Conservation (phyloP, 1,140 invertebrate genomes). For the Ips typographus region DNA sequence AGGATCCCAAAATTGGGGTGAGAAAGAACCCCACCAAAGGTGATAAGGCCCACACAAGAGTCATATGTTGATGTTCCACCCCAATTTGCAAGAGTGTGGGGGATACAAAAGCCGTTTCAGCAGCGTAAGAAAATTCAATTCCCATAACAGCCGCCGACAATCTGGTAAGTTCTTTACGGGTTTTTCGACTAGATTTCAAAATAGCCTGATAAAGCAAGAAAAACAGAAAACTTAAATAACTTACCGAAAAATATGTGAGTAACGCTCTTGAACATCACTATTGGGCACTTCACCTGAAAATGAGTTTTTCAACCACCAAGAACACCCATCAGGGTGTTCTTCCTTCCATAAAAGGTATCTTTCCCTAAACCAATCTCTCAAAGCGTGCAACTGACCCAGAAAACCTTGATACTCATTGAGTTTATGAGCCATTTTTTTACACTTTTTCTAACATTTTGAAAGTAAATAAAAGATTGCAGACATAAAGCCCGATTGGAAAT, state of each 20-base stretch:
- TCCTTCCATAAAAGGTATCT: slow-evolving; percentile 63
- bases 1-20: slow-evolving; percentile 86
- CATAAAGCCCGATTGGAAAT: no score
- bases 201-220: no score
- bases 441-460: not conserved
- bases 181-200: slow-evolving; percentile 70
- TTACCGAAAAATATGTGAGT: slow-evolving; percentile 77
- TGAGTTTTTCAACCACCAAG: slow-evolving; percentile 42
- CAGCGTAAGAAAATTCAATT: slow-evolving; percentile 96
- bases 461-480: not conserved
- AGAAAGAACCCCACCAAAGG: slow-evolving; percentile 91
- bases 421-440: slow-evolving; percentile 60
- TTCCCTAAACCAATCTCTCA: slow-evolving; percentile 64
- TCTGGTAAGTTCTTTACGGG: slow-evolving; percentile 76
- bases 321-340: slow-evolving; percentile 56
- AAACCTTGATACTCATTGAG: slow-evolving; percentile 76
- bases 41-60: slow-evolving; percentile 91
- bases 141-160: slow-evolving; percentile 95
- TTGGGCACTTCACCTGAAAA: slow-evolving; percentile 17
- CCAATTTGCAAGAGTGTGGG: slow-evolving; percentile 92
- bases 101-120: slow-evolving; percentile 95
- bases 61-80: slow-evolving; percentile 88
- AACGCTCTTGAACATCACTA: slow-evolving; percentile 58
- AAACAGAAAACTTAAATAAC: slow-evolving; percentile 1
- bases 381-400: slow-evolving; percentile 67